Evolutionary conservation across 2,888 invertebrate species (phyloP), one percentile per base, ranked within the genome.

Genomic region (Polia nebulosa): DNA sequence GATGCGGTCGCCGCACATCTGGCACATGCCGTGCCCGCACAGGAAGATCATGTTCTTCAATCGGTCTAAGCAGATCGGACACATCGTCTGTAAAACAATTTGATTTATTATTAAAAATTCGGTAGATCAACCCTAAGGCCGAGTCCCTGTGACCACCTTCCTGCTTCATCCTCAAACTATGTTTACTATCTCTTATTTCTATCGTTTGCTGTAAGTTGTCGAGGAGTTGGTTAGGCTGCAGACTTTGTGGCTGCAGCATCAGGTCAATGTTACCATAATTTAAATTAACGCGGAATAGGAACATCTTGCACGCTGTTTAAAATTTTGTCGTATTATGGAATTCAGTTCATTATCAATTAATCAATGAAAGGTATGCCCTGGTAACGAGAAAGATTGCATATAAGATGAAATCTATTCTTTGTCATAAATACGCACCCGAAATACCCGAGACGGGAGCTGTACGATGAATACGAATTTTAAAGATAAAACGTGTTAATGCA

Each of bases 41-140:
- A 99, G 96, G 96, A 99, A 99, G 85, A 99, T 99, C 99, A 99
- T 99, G 95, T 99, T 99, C 96, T 99, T 99, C 88, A 99, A 96
- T 39, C 99, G 97, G 95, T 99, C 99, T 96, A 99, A 96, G 94
- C 99, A 99, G 78, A 99, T 99, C 6, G 99, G 99, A 89, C 99
- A 99, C 98, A 99, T 99, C 2, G 99, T 99, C 99, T 99, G 97
- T 5, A 96, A 70, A 96, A 96, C 8, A 36, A 27, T 25, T 44
- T 41, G n/a, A n/a, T n/a, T n/a, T n/a, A n/a, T n/a, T n/a, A n/a
- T n/a, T n/a, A n/a, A n/a, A n/a, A n/a, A n/a, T n/a, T n/a, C n/a
- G n/a, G n/a, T n/a, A n/a, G n/a, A n/a, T n/a, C n/a, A n/a, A n/a
- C n/a, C n/a, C n/a, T n/a, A n/a, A n/a, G n/a, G n/a, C n/a, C n/a